phyloP scores from a whole-genome alignment of 2,113 vertebrate species.

The Scophthalmus maximus region DNA sequence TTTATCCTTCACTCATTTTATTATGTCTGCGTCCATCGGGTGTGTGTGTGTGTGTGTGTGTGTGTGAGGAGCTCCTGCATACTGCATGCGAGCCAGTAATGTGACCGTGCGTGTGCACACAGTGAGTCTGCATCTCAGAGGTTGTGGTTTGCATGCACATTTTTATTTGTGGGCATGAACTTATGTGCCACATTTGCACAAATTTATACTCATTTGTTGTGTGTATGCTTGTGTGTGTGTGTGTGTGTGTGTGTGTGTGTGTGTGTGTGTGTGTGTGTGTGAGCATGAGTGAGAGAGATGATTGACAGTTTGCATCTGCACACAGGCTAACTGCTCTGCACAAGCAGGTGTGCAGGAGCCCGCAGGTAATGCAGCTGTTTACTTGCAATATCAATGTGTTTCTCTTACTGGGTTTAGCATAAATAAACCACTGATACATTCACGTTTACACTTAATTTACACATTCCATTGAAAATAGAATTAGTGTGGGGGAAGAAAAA shows the following conservation, averaged over 20 bases:
- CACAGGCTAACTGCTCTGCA: slow-evolving; percentile 67
- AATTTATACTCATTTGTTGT: slow-evolving; percentile 25
- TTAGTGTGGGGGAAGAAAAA: background rate
- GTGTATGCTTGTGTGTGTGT: slow-evolving; percentile 3
- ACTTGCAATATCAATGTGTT: slow-evolving; percentile 52
- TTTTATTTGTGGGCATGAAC: slow-evolving; percentile 6
- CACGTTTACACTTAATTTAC: slow-evolving; percentile 70
- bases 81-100: background rate
- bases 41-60: slow-evolving; percentile 11
- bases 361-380: slow-evolving; percentile 77
- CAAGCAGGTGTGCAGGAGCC: slow-evolving; percentile 75
- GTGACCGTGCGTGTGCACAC: background rate
- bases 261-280: background rate
- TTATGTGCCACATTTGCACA: slow-evolving; percentile 16
- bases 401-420: slow-evolving; percentile 56
- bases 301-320: slow-evolving; percentile 79
- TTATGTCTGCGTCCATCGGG: slow-evolving; percentile 3
- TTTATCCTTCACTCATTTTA: background rate
- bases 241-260: slow-evolving; percentile 18
- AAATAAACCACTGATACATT: slow-evolving; percentile 61
- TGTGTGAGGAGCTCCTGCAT: slow-evolving; percentile 15
- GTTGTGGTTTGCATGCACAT: slow-evolving; percentile 30
- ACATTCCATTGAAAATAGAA: slow-evolving; percentile 59
- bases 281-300: slow-evolving; percentile 25
- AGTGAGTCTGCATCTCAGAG: slow-evolving; percentile 2